Conservation (phyloP, 2,888 invertebrate genomes). For the Eupeodes luniger region DNA sequence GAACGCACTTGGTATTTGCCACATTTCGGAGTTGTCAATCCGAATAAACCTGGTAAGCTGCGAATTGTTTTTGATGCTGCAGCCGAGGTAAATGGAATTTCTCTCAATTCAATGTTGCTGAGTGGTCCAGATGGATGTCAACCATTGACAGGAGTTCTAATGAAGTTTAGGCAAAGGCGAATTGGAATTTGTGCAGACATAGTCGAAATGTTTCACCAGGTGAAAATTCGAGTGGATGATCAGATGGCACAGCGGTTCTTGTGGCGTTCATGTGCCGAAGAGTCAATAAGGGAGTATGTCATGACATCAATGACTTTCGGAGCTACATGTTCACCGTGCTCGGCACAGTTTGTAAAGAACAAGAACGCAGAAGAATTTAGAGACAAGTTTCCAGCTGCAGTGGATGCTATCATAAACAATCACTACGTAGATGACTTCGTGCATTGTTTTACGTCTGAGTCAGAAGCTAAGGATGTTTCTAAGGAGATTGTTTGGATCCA, state of each 20-base stretch:
- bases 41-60: not conserved
- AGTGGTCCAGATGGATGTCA: conserved; percentile 7
- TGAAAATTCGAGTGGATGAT: conserved; percentile 43
- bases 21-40: not conserved
- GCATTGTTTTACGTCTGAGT: not conserved
- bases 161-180: conserved; percentile 14
- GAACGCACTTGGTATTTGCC: not conserved
- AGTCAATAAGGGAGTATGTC: not conserved
- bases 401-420: not conserved
- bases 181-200: conserved; percentile 18
- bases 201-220: conserved; percentile 28
- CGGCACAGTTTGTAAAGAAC: conserved; percentile 58
- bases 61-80: conserved; percentile 1
- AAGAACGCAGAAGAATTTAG: not conserved
- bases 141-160: not conserved
- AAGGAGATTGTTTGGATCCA: conserved; percentile 10
- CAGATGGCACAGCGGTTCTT: not conserved
- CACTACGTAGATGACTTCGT: not conserved
- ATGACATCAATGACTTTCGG: not conserved
- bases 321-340: conserved; percentile 69
- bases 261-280: not conserved
- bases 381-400: not conserved
- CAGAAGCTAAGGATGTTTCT: not conserved
- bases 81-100: not conserved
- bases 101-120: not conserved